Evolutionary conservation across 2,888 invertebrate species (phyloP).

Genomic region (Pachycephus smyrnensis): DNA sequence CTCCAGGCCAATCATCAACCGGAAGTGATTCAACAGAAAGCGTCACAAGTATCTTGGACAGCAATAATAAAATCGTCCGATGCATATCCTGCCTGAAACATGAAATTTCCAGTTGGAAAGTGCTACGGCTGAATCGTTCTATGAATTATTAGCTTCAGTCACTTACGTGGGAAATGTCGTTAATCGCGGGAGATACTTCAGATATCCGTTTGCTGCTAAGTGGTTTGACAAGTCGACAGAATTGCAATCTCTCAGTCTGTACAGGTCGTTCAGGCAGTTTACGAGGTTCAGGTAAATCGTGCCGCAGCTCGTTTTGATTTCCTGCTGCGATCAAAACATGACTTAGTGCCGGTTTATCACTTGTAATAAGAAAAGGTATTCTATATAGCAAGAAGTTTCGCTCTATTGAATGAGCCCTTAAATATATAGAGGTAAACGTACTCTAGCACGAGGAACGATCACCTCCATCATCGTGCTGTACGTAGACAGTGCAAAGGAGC

Average conservation of each 20-base stretch:
- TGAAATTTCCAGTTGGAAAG: conserved; percentile 1
- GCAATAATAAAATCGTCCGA: not conserved
- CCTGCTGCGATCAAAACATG: not conserved
- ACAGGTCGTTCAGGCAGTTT: conserved; percentile 36
- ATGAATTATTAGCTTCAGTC: not conserved
- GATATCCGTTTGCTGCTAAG: conserved; percentile 40
- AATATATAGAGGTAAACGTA: not conserved
- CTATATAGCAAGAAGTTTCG: not conserved
- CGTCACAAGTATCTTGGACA: conserved; percentile 11
- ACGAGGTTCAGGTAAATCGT: conserved; percentile 28
- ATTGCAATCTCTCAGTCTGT: conserved; percentile 28
- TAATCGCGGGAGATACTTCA: conserved; percentile 39
- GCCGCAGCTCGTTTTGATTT: not conserved
- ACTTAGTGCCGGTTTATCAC: not conserved
- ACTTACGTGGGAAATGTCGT: conserved; percentile 22
- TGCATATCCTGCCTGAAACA: conserved; percentile 5
- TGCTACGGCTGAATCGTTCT: not conserved
- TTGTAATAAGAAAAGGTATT: not conserved
- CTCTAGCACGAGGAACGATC: not conserved
- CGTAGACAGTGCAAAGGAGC: not conserved
- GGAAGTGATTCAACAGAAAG: conserved; percentile 11
- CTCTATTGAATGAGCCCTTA: not conserved
- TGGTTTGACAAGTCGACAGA: conserved; percentile 39
- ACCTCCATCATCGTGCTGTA: not conserved
- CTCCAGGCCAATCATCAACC: conserved; percentile 13